phyloP scores from a whole-genome alignment of 2,888 invertebrate species.

The Lycaena phlaeas region DNA sequence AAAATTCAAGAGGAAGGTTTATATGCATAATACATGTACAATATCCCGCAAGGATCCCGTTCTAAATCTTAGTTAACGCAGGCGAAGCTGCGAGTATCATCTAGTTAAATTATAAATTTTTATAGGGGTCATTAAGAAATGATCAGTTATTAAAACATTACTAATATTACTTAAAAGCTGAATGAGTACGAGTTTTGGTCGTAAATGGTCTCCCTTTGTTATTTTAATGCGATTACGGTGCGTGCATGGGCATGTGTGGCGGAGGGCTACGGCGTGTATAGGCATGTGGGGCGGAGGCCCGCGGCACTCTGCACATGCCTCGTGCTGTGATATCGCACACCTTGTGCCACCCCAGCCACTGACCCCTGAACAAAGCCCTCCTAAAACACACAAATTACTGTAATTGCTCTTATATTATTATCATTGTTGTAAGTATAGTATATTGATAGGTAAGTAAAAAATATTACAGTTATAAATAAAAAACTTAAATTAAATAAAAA shows the following conservation, averaged over 20 bases:
- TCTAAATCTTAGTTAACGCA: too few relatives aligned
- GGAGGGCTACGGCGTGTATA: conserved; percentile 38
- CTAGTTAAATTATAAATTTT: too few relatives aligned
- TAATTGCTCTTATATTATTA: not conserved
- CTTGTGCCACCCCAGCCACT: conserved; percentile 56
- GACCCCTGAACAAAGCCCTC: conserved; percentile 42
- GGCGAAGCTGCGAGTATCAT: too few relatives aligned
- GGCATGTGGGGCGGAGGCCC: conserved; percentile 27
- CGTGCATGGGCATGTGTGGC: conserved; percentile 34
- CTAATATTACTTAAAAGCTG: too few relatives aligned
- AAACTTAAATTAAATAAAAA: too few relatives aligned
- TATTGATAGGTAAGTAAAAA: too few relatives aligned
- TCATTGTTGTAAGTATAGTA: conserved; percentile 4
- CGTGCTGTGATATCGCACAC: conserved; percentile 66
- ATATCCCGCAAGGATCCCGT: too few relatives aligned
- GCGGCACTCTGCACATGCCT: not conserved
- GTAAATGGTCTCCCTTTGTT: conserved; percentile 38
- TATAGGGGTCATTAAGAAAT: too few relatives aligned
- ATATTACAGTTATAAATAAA: too few relatives aligned
- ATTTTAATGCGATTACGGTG: conserved; percentile 39
- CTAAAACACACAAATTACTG: conserved; percentile 16
- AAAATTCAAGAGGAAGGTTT: too few relatives aligned
- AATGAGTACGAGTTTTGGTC: not conserved
- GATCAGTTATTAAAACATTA: too few relatives aligned
- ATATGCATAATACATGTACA: too few relatives aligned